Percentiles rank a stretch among this genome's conserved stretches.
These are phyloP conservation scores for Stictonetta naevosa DNA, from an alignment of 2,113 vertebrate genomes.

Conservation along the genomic window DNA sequence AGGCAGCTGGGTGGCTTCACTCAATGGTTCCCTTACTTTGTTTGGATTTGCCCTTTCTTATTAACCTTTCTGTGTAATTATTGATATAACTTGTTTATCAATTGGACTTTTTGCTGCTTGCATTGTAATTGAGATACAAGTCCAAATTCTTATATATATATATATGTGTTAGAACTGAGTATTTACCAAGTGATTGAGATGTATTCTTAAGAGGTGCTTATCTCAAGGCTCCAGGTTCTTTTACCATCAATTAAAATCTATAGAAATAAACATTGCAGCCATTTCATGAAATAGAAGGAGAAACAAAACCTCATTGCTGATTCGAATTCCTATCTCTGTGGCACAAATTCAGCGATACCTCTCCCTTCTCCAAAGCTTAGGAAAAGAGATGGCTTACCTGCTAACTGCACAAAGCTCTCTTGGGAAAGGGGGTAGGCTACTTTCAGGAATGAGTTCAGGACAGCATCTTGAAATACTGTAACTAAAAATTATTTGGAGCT, in stretches of 20 bases:
- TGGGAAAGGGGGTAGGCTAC: background rate
- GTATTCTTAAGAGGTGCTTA: conserved; percentile 20
- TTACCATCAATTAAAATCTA: conserved; percentile 8
- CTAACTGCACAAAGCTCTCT: background rate
- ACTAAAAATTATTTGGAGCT: background rate
- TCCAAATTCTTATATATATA: conserved; percentile 1
- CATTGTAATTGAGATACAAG: conserved; percentile 38
- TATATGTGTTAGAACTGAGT: conserved; percentile 4
- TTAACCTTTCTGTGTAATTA: conserved; percentile 61
- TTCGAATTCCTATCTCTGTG: background rate
- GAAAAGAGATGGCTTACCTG: background rate
- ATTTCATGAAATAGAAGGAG: background rate
- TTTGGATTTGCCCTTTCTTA: conserved; percentile 44
- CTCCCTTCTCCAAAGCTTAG: background rate
- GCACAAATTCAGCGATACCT: background rate
- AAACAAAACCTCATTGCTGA: background rate
- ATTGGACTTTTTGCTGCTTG: background rate
- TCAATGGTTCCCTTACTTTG: conserved; percentile 29
- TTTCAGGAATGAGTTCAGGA: background rate
- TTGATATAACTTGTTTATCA: conserved; percentile 58
- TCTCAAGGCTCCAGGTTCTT: background rate
- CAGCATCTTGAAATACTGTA: background rate
- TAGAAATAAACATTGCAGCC: conserved; percentile 12
- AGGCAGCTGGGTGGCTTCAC: conserved; percentile 48
- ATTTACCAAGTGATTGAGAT: background rate